Evolutionary conservation across 2,888 invertebrate genomes (phyloP).

Genomic region (Aleiodes alternator): DNA sequence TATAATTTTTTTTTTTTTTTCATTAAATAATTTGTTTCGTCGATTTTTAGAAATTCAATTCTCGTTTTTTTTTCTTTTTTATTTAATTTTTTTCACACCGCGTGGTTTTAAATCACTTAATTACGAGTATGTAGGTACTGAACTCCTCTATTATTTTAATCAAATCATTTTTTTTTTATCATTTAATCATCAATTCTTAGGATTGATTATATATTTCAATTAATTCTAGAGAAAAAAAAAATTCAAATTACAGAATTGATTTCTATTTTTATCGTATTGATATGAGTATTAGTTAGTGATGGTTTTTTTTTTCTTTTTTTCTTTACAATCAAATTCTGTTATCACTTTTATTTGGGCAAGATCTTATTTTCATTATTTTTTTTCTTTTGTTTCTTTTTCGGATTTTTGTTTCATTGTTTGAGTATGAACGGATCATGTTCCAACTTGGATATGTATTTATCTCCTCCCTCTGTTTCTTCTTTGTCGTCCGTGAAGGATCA

Average conservation of each 20-base stretch:
- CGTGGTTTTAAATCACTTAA: slow-evolving; percentile 30
- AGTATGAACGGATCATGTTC: slow-evolving; percentile 41
- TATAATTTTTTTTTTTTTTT: slow-evolving; percentile 28
- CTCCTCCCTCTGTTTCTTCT: neutral
- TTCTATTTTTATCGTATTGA: too few species aligned
- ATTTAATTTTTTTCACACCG: neutral
- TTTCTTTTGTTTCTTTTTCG: slow-evolving; percentile 19
- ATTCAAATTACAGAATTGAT: slow-evolving; percentile 6
- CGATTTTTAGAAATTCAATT: slow-evolving; percentile 21
- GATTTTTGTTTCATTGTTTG: slow-evolving; percentile 44
- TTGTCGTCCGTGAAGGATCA: too few species aligned
- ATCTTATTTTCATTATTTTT: slow-evolving; percentile 10
- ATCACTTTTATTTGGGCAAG: neutral
- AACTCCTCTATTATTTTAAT: slow-evolving; percentile 43
- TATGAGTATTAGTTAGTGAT: slow-evolving; percentile 38
- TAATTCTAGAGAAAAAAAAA: slow-evolving; percentile 16
- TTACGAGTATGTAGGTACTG: slow-evolving; percentile 53
- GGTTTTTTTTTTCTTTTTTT: slow-evolving; percentile 31
- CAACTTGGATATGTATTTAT: slow-evolving; percentile 26
- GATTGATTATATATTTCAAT: too few species aligned
- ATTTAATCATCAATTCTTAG: slow-evolving; percentile 12
- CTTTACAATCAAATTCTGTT: slow-evolving; percentile 41
- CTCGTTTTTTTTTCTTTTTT: slow-evolving; percentile 1
- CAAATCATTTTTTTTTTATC: slow-evolving; percentile 43
- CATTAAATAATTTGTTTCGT: slow-evolving; percentile 32